Base-by-base conservation (phyloP, 2,888 invertebrate genomes). In the Cosmopolites sordidus region DNA sequence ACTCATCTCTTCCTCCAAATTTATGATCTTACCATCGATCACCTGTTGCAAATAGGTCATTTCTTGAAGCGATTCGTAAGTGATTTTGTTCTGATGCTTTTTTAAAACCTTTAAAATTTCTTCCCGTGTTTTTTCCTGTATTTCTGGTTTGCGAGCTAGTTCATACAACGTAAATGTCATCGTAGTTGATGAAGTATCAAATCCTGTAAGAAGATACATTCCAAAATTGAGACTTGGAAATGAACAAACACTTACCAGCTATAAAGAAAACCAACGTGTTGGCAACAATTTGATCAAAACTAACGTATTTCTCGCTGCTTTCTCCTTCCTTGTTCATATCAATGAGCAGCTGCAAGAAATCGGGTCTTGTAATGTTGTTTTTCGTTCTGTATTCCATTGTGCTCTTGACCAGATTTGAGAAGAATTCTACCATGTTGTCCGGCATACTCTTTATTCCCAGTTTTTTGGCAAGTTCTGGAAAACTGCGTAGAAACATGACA, bases 231-330 rank as follows among this genome's bases (percentile, higher is more conserved):
- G n/a, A 22, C 22, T 8, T 22, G n/a, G n/a, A n/a, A n/a, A 8
- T 22, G 3, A 22, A 22, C 22, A 8, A 37, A 37, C 5, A 37
- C 14, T 44, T 51, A 54, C 57, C 57, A 43, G 58, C 60, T 33
- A 56, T 40, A 43, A 59, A 59, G 43, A 58, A 59, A 51, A 52
- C 16, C 17, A 56, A 33, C 2, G 53, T 76, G 65, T 83, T 82
- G 0, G 80, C 80, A 0, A 64, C 62, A 5, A 70, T 60, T 52
- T 70, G 65, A 9, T 66, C 56, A n/a, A 68, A 30, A 12, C 59
- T 66, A 11, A 66, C 48, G 8, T 9, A 8, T 43, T 51, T 40
- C 11, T 51, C 38, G 5, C 48, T 41, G 0, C 58, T 54, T 1
- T 51, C 47, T 9, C 39, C 37, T 14, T 55, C 45, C 6, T 62